Conservation (phyloP, 2,113 vertebrate species). For the Aix galericulata region DNA sequence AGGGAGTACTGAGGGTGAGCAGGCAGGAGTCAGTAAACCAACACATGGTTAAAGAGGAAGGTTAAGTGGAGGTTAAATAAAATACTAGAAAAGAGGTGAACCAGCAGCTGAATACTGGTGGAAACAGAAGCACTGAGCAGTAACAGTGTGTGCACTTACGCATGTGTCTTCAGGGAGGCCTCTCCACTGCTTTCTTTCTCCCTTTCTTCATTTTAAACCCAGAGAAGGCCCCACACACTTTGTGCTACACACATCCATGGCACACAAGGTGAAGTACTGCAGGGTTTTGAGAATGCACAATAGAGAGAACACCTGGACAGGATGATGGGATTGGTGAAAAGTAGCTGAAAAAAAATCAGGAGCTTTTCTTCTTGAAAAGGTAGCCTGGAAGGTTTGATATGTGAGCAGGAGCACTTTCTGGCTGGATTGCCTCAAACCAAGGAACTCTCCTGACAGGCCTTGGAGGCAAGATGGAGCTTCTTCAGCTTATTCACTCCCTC, state of each 20-base stretch:
- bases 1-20: neutral
- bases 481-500: neutral
- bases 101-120: neutral
- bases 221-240: neutral
- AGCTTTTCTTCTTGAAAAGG: neutral
- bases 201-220: neutral
- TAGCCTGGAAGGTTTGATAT: neutral
- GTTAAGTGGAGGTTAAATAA: neutral
- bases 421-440: neutral
- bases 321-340: neutral
- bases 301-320: neutral
- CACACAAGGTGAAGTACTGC: neutral
- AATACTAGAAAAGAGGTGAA: neutral
- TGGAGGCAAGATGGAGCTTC: neutral
- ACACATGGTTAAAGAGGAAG: neutral
- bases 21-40: neutral
- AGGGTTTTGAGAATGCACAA: neutral
- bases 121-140: neutral
- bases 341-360: neutral
- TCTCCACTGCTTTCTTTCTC: neutral
- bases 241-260: neutral
- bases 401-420: fast-evolving
- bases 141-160: fast-evolving
- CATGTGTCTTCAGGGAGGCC: neutral
- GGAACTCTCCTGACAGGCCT: fast-evolving